Percentiles rank a stretch among this genome's conserved stretches.
Evolutionary conservation across 2,113 vertebrate species (phyloP).

Genomic region (Mormoops blainvillei): DNA sequence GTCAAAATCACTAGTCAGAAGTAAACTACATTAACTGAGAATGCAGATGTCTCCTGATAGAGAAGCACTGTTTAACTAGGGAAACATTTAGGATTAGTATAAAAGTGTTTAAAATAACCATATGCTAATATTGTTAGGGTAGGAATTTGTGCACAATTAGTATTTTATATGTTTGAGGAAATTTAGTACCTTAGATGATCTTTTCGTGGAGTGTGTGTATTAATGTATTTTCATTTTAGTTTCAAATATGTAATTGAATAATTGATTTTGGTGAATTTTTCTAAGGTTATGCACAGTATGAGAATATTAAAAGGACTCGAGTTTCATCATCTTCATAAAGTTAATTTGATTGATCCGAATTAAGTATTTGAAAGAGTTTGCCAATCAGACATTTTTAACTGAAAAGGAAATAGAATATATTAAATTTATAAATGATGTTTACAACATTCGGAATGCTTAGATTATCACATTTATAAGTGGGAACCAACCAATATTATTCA

Average conservation of each 20-base stretch:
- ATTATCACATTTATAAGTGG: not conserved
- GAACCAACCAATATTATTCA: not conserved
- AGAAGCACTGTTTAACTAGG: not conserved
- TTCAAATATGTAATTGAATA: slow-evolving; percentile 10
- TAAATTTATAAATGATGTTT: slow-evolving; percentile 1
- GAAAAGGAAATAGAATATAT: not conserved
- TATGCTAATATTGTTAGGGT: not conserved
- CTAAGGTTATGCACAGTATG: not conserved
- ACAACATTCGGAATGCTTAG: not conserved
- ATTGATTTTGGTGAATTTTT: not conserved
- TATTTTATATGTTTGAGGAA: not conserved
- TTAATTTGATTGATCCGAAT: slow-evolving; percentile 39
- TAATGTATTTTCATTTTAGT: not conserved
- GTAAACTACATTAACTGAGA: not conserved
- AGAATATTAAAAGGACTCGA: not conserved
- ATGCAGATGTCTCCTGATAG: not conserved
- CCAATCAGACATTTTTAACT: not conserved
- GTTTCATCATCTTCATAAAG: not conserved
- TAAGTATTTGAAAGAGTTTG: not conserved
- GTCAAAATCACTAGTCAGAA: not conserved
- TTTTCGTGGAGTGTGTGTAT: not conserved
- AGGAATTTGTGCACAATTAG: not conserved
- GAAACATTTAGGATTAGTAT: not conserved
- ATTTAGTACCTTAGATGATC: not conserved
- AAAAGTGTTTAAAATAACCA: not conserved